Evolutionary conservation across 2,888 invertebrate genomes (phyloP).

Genomic region (Lasioglossum leucozonium): DNA sequence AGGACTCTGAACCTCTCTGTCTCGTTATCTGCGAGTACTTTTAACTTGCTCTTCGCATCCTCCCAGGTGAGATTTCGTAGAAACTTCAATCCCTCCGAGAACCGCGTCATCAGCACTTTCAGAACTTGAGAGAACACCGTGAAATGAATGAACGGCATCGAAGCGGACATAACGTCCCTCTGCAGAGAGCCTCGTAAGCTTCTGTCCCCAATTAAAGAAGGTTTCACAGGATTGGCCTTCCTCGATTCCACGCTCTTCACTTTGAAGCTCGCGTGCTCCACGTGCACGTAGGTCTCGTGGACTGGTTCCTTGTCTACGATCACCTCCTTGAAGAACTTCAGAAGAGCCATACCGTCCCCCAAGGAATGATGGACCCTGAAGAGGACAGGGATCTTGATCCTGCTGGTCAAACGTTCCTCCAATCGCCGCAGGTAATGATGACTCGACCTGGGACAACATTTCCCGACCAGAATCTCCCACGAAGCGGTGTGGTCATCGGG

Average conservation of each 20-base stretch:
- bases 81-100: constrained; percentile 36
- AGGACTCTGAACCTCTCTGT: constrained; percentile 28
- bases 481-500: constrained; percentile 85
- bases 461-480: constrained; percentile 86
- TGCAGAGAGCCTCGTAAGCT: neutral
- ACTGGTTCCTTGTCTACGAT: constrained; percentile 81
- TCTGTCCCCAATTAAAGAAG: neutral
- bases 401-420: constrained; percentile 66
- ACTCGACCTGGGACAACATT: constrained; percentile 63
- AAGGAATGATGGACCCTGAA: constrained; percentile 86
- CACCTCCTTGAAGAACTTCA: constrained; percentile 85
- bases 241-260: constrained; percentile 15
- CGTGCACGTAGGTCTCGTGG: constrained; percentile 34
- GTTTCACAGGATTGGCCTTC: neutral
- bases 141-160: constrained; percentile 72
- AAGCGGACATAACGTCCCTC: constrained; percentile 62
- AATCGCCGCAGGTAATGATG: constrained; percentile 59
- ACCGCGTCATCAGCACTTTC: constrained; percentile 16
- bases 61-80: constrained; percentile 25
- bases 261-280: constrained; percentile 16
- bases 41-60: constrained; percentile 31
- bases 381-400: constrained; percentile 84
- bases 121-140: constrained; percentile 12
- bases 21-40: neutral
- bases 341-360: constrained; percentile 86